Evolutionary conservation across 2,113 vertebrate species (phyloP).

Genomic region (Paramisgurnus dabryanus): DNA sequence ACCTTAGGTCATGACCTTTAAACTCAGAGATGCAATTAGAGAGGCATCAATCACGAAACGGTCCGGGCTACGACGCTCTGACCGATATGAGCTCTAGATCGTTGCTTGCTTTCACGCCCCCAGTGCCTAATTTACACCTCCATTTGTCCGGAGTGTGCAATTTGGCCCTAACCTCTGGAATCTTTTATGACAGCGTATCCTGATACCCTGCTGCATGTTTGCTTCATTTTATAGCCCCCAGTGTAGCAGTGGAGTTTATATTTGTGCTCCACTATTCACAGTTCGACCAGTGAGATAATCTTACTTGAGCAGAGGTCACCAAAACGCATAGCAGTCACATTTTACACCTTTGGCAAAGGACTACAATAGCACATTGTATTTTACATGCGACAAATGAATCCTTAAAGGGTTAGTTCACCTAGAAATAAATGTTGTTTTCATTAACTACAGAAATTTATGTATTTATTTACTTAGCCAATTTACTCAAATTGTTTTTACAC

Average conservation of each 20-base stretch:
- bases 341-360: neutral
- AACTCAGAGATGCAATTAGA: slow-evolving; percentile 21
- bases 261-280: neutral
- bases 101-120: neutral
- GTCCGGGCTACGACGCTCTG: neutral
- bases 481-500: too few species aligned
- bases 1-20: slow-evolving; percentile 29
- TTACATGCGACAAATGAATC: too few species aligned
- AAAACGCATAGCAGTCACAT: neutral
- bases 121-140: slow-evolving; percentile 23
- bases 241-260: neutral
- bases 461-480: too few species aligned
- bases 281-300: neutral
- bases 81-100: neutral
- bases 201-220: neutral
- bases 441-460: too few species aligned
- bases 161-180: slow-evolving; percentile 2
- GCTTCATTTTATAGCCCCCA: neutral
- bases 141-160: neutral
- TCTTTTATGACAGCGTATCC: slow-evolving; percentile 1
- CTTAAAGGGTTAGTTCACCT: too few species aligned
- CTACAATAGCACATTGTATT: too few species aligned
- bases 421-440: too few species aligned
- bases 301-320: neutral
- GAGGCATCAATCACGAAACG: slow-evolving; percentile 14